These are phyloP conservation scores for Cyprinus carpio DNA, from an alignment of 2,113 vertebrate species.

Conservation along the genomic window DNA sequence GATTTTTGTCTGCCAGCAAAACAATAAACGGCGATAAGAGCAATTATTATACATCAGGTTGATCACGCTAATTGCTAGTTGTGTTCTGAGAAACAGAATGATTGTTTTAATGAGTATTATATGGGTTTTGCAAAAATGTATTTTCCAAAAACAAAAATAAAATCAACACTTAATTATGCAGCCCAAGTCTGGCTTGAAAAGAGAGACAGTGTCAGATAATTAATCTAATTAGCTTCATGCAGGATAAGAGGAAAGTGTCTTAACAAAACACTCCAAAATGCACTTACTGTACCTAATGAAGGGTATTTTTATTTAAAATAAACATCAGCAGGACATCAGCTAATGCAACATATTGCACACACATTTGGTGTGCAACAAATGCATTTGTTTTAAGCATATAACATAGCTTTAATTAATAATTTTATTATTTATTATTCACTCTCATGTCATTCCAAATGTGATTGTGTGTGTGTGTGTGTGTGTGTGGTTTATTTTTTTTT, in stretches of 20 bases:
- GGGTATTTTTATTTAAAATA: not conserved
- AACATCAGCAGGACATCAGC: not conserved
- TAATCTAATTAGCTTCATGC: conserved; percentile 33
- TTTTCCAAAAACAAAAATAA: conserved; percentile 16
- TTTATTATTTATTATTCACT: not conserved
- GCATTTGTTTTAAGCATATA: not conserved
- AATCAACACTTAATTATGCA: conserved; percentile 23
- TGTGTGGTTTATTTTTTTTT: no score
- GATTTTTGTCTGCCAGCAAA: not conserved
- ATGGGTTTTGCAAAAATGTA: conserved; percentile 28
- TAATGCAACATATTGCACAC: not conserved
- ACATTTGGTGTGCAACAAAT: not conserved
- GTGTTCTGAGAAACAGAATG: conserved; percentile 1
- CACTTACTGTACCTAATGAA: conserved; percentile 8
- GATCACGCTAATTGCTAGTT: conserved; percentile 26
- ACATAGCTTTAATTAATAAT: not conserved
- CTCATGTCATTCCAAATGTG: not conserved
- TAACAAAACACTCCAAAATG: conserved; percentile 4
- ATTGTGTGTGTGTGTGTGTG: not conserved
- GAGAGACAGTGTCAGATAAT: conserved; percentile 42
- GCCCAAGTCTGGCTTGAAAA: conserved; percentile 31
- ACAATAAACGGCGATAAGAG: not conserved
- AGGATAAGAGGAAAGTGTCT: conserved; percentile 3
- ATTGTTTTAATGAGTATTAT: conserved; percentile 28
- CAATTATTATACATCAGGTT: conserved; percentile 15